Conservation (phyloP, 2,113 vertebrate species). For the Passerina amoena region DNA sequence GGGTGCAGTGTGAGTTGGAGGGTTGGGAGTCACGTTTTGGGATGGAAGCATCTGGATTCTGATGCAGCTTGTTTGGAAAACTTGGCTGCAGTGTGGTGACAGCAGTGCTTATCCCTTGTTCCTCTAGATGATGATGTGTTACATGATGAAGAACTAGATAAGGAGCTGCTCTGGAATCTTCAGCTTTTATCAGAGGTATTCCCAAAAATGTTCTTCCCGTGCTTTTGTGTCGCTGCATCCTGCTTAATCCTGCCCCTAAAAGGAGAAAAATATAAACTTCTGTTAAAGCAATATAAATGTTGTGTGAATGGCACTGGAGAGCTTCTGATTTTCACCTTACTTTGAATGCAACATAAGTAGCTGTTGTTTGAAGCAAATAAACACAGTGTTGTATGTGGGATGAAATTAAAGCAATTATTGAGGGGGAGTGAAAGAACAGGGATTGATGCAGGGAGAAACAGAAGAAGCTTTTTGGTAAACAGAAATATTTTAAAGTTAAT, state of each 20-base stretch:
- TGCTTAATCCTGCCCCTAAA: not conserved
- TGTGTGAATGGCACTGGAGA: not conserved
- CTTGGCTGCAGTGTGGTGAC: not conserved
- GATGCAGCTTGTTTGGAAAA: not conserved
- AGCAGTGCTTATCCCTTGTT: not conserved
- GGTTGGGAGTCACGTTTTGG: not conserved
- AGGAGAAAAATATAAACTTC: not conserved
- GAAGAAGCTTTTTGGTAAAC: not conserved
- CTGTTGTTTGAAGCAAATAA: not conserved
- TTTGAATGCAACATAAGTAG: not conserved
- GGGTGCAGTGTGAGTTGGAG: not conserved
- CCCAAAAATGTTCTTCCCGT: not conserved
- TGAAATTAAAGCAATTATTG: not conserved
- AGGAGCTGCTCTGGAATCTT: conserved; percentile 95
- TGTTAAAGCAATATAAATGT: not conserved
- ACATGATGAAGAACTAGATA: conserved; percentile 94
- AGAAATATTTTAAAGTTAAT: not conserved
- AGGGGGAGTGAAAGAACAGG: not conserved
- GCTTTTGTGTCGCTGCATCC: not conserved
- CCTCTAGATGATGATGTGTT: conserved; percentile 92
- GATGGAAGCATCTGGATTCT: not conserved
- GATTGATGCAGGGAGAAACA: not conserved
- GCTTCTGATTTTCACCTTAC: not conserved
- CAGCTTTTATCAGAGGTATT: conserved; percentile 96
- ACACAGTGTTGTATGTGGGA: not conserved